These are phyloP conservation scores for Heliconius hermathena DNA, from an alignment of 1,140 invertebrate species.

Conservation along the genomic window DNA sequence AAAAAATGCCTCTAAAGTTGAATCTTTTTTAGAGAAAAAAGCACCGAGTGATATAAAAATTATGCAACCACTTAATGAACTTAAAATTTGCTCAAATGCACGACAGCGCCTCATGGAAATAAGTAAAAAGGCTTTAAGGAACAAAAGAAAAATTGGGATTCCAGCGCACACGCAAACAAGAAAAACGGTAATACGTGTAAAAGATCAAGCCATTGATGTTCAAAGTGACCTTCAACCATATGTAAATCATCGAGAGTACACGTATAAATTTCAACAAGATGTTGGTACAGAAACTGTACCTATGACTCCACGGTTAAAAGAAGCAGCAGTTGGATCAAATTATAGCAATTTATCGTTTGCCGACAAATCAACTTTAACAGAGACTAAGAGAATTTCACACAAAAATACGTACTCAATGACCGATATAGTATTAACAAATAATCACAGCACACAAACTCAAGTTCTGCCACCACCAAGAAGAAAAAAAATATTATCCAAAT, in stretches of 20 bases:
- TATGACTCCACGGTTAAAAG: slow-evolving; percentile 70
- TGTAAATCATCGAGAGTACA: slow-evolving; percentile 56
- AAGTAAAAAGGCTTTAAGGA: slow-evolving; percentile 81
- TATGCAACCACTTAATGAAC: slow-evolving; percentile 73
- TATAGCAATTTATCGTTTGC: slow-evolving; percentile 58
- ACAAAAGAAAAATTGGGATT: slow-evolving; percentile 82
- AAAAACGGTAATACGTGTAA: slow-evolving; percentile 47
- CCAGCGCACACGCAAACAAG: slow-evolving; percentile 82
- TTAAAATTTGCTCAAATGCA: slow-evolving; percentile 82
- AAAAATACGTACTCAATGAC: slow-evolving; percentile 62
- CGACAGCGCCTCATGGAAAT: slow-evolving; percentile 81
- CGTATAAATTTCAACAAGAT: slow-evolving; percentile 56
- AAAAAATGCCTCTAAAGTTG: slow-evolving; percentile 79
- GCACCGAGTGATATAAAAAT: slow-evolving; percentile 34
- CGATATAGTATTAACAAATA: slow-evolving; percentile 46
- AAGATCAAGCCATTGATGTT: slow-evolving; percentile 82
- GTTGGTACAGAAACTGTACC: slow-evolving; percentile 68
- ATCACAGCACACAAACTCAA: slow-evolving; percentile 60
- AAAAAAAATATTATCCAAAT: slow-evolving; percentile 43
- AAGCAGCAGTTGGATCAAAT: slow-evolving; percentile 67
- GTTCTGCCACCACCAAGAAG: slow-evolving; percentile 57
- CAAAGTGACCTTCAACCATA: slow-evolving; percentile 78
- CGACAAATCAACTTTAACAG: slow-evolving; percentile 70
- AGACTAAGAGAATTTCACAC: slow-evolving; percentile 48
- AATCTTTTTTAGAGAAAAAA: slow-evolving; percentile 70